A percentile compares a stretch with the other conserved stretches of the same genome.
Evolutionary conservation across 2,888 invertebrate species (phyloP).

Genomic region (Eupithecia exiguata): DNA sequence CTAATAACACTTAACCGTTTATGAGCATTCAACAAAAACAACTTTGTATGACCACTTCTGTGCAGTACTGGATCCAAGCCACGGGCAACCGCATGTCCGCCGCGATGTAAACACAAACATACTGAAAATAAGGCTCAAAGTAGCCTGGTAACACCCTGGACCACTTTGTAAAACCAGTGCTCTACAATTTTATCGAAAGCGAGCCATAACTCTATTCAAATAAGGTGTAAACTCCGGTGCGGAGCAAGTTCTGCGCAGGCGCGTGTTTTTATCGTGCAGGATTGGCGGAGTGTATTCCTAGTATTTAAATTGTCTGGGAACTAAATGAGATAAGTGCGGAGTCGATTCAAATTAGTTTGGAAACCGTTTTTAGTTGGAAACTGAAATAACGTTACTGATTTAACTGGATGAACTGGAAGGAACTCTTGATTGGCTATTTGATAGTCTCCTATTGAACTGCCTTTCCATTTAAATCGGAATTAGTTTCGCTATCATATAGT

Average conservation of each 20-base stretch:
- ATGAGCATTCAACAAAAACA: conserved; percentile 5
- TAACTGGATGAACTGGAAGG: not conserved
- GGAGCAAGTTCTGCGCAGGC: conserved; percentile 21
- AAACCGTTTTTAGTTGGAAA: conserved; percentile 2
- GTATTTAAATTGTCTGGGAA: conserved; percentile 44
- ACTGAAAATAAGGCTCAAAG: conserved; percentile 4
- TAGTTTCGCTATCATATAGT: not conserved
- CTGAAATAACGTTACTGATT: not conserved
- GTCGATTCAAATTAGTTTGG: conserved; percentile 5
- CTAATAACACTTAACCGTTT: conserved; percentile 12
- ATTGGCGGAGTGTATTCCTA: conserved; percentile 36
- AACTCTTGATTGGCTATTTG: not conserved
- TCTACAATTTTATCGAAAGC: conserved; percentile 25
- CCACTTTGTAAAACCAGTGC: conserved; percentile 19
- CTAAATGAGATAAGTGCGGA: conserved; percentile 27
- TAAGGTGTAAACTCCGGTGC: conserved; percentile 22
- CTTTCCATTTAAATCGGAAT: not conserved
- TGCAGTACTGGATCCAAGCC: conserved; percentile 25
- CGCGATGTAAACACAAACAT: not conserved
- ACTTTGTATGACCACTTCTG: not conserved
- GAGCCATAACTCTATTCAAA: conserved; percentile 14
- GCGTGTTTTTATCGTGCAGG: conserved; percentile 30
- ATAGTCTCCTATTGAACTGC: not conserved
- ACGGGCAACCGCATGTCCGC: conserved; percentile 18
- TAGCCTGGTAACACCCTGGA: not conserved